Evolutionary conservation across 2,888 invertebrate genomes (phyloP).

Genomic region (Nomada hirtipes): DNA sequence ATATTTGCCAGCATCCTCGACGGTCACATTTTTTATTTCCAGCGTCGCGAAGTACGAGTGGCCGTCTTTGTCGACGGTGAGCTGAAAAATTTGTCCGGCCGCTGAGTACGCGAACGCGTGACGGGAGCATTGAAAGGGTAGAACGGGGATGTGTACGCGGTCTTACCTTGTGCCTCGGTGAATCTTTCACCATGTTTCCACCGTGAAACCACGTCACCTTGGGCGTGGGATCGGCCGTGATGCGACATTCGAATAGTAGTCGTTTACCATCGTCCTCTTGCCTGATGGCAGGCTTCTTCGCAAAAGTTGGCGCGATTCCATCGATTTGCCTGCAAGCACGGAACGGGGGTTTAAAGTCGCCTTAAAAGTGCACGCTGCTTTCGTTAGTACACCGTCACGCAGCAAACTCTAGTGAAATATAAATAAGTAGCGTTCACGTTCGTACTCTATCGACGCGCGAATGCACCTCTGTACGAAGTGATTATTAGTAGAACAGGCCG

Average conservation of each 20-base stretch:
- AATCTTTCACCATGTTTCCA: conserved; percentile 91
- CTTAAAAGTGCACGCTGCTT: not conserved
- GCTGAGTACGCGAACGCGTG: not conserved
- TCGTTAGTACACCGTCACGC: not conserved
- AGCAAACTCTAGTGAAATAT: not conserved
- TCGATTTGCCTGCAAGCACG: conserved; percentile 95
- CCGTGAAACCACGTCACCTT: conserved; percentile 96
- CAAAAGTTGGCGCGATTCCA: conserved; percentile 98
- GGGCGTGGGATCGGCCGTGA: conserved; percentile 96
- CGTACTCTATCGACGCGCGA: too few species aligned
- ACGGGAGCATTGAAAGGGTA: not conserved
- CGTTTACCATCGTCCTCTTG: conserved; percentile 98
- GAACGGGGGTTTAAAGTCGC: not conserved
- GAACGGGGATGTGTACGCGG: not conserved
- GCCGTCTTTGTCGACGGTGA: conserved; percentile 95
- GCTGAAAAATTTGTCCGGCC: conserved; percentile 85
- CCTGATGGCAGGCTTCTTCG: conserved; percentile 98
- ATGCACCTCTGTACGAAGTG: too few species aligned
- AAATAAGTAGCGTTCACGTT: not conserved
- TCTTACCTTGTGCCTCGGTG: conserved; percentile 93
- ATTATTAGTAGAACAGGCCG: conserved; percentile 23
- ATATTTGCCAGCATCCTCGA: conserved; percentile 98
- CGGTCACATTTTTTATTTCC: conserved; percentile 97
- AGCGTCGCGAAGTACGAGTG: conserved; percentile 97
- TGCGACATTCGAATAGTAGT: conserved; percentile 96